Percentiles rank a stretch among this genome's conserved stretches.
Evolutionary conservation across 2,797 vertebrate genomes (phyloP).

Genomic region (Muraenolepis orangiensis): DNA sequence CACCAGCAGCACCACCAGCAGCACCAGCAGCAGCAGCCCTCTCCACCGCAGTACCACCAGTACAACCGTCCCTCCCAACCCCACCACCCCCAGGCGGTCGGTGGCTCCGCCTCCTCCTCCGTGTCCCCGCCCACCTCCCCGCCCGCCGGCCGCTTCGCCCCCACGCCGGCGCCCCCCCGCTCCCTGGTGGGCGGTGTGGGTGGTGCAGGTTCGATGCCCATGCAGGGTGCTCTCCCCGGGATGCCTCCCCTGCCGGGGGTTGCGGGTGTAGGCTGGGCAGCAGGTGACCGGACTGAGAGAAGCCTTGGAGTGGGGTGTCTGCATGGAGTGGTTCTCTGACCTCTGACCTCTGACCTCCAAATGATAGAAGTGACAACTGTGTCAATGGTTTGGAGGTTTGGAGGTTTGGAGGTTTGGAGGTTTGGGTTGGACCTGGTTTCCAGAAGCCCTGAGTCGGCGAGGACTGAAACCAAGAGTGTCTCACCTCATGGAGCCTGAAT

Average conservation of each 20-base stretch:
- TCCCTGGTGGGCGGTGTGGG: neutral
- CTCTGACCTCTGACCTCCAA: neutral
- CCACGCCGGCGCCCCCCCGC: conserved; percentile 7
- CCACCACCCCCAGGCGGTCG: conserved; percentile 22
- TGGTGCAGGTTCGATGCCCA: neutral
- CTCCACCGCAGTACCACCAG: conserved; percentile 46
- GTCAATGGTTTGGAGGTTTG: neutral
- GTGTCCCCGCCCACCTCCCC: conserved; percentile 10
- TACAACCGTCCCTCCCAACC: conserved; percentile 56
- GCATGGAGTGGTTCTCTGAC: neutral
- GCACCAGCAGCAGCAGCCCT: neutral
- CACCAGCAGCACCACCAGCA: conserved; percentile 46
- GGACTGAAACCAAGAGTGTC: neutral
- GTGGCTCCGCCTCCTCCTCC: conserved; percentile 10
- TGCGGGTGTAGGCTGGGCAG: neutral
- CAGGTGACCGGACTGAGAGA: neutral
- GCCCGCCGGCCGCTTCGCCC: conserved; percentile 22
- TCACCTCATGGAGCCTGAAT: neutral
- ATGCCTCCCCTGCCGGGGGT: conserved; percentile 44
- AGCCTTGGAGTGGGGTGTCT: neutral
- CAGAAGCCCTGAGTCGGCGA: neutral
- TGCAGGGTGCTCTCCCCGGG: conserved; percentile 30
- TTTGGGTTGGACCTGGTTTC: neutral
- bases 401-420: neutral
- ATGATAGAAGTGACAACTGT: too few species aligned